Evolutionary conservation across 2,888 invertebrate genomes (phyloP), one percentile per base, ranked within the genome.

Genomic region (Xestia ashworthii): DNA sequence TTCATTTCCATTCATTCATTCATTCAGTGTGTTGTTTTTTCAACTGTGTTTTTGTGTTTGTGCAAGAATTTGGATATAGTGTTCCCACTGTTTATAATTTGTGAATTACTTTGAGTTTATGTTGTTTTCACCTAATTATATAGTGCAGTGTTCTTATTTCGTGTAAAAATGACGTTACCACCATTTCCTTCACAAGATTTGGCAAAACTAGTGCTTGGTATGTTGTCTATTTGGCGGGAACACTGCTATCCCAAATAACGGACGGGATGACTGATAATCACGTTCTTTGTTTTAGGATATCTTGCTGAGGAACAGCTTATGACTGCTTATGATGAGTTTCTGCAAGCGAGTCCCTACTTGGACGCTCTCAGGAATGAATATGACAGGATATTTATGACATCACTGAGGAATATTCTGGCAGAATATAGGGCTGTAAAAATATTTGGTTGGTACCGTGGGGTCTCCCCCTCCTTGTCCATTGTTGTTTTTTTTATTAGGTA

Each of bases 391-490:
- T 95, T 96, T 89, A 96, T 97, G 95, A 96, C 95, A 89, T 95
- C 97, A 80, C 92, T 97, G 16, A 95, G 90, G 88, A 95, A 93
- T 90, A 96, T 97, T 89, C 89, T 97, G 81, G 95, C 96, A 77
- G 97, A 97, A 91, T 97, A 96, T 84, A 95, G 96, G 86, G 96
- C 96, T 78, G 93, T 96, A 44, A 96, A 95, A 91, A 95, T 96
- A 90, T 95, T 93, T 89, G 95, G 97, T 97, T 86, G 74, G 93
- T 91, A 80, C 64, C 64, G 44, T 32, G 71, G 38, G 25, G 41
- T 44, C 44, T 44, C 44, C 19, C 67, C 44, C 44, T 73, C 64
- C n/a, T 4, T 32, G 22, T 68, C 41, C n/a, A 32, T 58, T 62
- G 32, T 53, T 48, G 44, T 76, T 74, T 65, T 65, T n/a, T 80